Evolutionary conservation across 2,113 vertebrate genomes (phyloP).

Genomic region (Lontra canadensis): DNA sequence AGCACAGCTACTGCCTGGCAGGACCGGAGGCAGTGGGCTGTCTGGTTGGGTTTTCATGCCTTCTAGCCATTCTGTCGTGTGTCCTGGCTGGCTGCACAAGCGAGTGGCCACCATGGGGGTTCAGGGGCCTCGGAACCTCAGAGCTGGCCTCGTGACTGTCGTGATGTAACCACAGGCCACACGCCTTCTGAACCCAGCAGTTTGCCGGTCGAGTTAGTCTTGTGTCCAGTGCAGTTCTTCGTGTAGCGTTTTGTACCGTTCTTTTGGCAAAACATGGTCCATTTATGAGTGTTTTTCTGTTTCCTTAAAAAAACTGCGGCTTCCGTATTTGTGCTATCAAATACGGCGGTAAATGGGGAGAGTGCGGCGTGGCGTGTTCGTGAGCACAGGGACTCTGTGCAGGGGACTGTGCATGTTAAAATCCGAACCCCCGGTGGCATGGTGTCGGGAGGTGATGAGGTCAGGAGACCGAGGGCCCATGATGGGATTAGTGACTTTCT

Average conservation of each 20-base stretch:
- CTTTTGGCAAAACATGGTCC: background rate
- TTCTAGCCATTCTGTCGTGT: background rate
- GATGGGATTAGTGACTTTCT: background rate
- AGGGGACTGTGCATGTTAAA: background rate
- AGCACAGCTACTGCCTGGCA: background rate
- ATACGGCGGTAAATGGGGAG: background rate
- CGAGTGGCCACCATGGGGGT: background rate
- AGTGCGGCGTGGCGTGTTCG: conserved; percentile 64
- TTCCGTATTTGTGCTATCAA: background rate
- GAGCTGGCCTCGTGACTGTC: background rate
- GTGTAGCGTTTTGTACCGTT: background rate
- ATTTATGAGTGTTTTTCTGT: conserved; percentile 52
- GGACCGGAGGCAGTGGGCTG: background rate
- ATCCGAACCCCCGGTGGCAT: background rate
- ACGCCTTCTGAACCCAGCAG: background rate
- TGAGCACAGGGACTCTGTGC: conserved; percentile 72
- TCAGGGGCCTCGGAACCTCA: rapidly evolving
- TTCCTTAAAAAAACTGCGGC: conserved; percentile 24
- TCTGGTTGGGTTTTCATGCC: background rate
- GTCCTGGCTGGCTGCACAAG: background rate
- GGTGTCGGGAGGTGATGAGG: background rate
- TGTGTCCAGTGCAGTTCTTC: background rate
- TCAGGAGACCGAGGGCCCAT: background rate
- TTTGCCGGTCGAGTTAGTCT: background rate
- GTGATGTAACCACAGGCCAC: rapidly evolving